Percentiles rank a stretch among this genome's conserved stretches.
These are phyloP conservation scores for Anthrax anthrax DNA, from an alignment of 2,888 invertebrate genomes.

Conservation along the genomic window DNA sequence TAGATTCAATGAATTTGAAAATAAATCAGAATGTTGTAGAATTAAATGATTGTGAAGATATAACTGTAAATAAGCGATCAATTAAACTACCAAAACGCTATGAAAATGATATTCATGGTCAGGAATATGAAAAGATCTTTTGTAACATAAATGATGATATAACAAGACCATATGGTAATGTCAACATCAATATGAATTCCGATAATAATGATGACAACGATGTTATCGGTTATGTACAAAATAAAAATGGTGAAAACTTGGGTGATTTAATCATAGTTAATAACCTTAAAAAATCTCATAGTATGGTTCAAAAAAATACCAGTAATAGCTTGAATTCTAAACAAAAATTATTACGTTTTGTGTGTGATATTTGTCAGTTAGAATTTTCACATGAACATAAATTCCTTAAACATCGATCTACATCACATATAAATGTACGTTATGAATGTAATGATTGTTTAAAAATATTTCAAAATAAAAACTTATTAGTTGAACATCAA, in stretches of 20 bases:
- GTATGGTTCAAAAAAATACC: too few species aligned
- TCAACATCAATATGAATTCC: constrained; percentile 17
- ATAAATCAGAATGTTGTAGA: too few species aligned
- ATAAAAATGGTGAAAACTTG: constrained; percentile 41
- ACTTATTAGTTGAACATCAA: constrained; percentile 43
- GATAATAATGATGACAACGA: constrained; percentile 17
- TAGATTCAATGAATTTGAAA: too few species aligned
- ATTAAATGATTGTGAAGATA: too few species aligned
- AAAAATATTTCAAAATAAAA: constrained; percentile 36
- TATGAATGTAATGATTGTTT: constrained; percentile 45
- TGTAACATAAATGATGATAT: constrained; percentile 60
- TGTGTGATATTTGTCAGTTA: constrained; percentile 38
- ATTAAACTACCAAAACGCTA: constrained; percentile 51
- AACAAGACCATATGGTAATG: constrained; percentile 46
- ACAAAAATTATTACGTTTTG: constrained; percentile 4
- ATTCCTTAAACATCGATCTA: constrained; percentile 43
- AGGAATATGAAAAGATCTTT: constrained; percentile 58
- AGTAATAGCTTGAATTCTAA: too few species aligned
- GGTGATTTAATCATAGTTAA: constrained; percentile 42
- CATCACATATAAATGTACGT: constrained; percentile 44
- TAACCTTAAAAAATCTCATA: too few species aligned
- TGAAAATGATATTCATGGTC: constrained; percentile 51
- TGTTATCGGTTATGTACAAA: constrained; percentile 50
- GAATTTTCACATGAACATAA: constrained; percentile 36
- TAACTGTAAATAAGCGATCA: constrained; percentile 28